Evolutionary conservation across 2,888 invertebrate species (phyloP).

Genomic region (Nematopogon swammerdamellus): DNA sequence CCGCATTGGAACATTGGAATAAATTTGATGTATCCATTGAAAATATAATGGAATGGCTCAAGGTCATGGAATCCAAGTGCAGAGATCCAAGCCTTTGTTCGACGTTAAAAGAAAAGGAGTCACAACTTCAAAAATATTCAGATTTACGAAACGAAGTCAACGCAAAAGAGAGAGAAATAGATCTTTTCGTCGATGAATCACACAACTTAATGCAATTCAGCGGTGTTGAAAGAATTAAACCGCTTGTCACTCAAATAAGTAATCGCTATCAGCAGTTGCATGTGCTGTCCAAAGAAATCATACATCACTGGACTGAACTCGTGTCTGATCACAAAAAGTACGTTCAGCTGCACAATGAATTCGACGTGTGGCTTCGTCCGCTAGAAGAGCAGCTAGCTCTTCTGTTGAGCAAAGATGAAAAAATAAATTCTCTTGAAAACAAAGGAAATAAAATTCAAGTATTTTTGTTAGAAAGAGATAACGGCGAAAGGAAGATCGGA

Average conservation of each 20-base stretch:
- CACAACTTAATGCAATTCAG: constrained; percentile 81
- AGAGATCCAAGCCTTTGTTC: constrained; percentile 83
- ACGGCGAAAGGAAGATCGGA: constrained; percentile 76
- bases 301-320: constrained; percentile 78
- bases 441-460: constrained; percentile 68
- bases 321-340: constrained; percentile 82
- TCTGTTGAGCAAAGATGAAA: constrained; percentile 62
- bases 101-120: constrained; percentile 76
- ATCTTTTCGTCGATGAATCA: constrained; percentile 86
- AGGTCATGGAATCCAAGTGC: constrained; percentile 77
- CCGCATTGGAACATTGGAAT: constrained; percentile 78
- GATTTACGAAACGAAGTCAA: constrained; percentile 73
- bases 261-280: constrained; percentile 80
- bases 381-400: constrained; percentile 66
- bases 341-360: constrained; percentile 69
- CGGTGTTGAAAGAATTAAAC: constrained; percentile 81
- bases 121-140: constrained; percentile 67
- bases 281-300: constrained; percentile 79
- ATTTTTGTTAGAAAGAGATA: constrained; percentile 75
- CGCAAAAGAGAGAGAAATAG: constrained; percentile 80
- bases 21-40: constrained; percentile 82
- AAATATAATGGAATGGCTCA: constrained; percentile 81
- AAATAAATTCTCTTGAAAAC: constrained; percentile 60
- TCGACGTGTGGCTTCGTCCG: constrained; percentile 73
- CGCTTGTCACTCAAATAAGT: constrained; percentile 85